phyloP scores from a whole-genome alignment of 2,888 invertebrate genomes.

The Drosophila monieri region DNA sequence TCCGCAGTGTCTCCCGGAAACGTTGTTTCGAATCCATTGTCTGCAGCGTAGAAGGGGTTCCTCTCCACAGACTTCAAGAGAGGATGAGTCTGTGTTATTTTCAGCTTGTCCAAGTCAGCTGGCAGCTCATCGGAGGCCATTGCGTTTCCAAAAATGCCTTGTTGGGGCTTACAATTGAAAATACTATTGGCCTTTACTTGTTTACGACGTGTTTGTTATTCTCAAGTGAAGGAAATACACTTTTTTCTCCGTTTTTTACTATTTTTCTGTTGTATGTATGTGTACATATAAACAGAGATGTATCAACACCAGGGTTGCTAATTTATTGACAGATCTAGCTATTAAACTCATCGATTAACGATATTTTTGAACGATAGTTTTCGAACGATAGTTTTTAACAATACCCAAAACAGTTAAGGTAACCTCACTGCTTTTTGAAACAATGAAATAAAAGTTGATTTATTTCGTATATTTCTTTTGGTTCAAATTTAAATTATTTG shows the following conservation, averaged over 20 bases:
- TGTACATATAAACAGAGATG: constrained; percentile 37
- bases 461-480: too few relatives aligned
- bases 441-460: too few relatives aligned
- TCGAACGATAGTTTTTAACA: too few relatives aligned
- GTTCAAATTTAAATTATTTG: too few relatives aligned
- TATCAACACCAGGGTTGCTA: constrained; percentile 9
- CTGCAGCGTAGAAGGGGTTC: constrained; percentile 76
- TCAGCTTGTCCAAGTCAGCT: constrained; percentile 85
- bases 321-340: background rate
- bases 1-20: constrained; percentile 13
- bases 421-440: too few relatives aligned
- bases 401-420: too few relatives aligned
- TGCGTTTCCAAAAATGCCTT: background rate
- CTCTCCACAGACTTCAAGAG: constrained; percentile 62
- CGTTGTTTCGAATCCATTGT: constrained; percentile 14
- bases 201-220: constrained; percentile 3
- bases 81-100: constrained; percentile 85
- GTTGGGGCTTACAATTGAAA: background rate
- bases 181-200: background rate
- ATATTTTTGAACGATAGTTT: too few relatives aligned
- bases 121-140: constrained; percentile 84
- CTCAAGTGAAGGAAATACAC: constrained; percentile 3
- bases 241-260: constrained; percentile 20
- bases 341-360: background rate
- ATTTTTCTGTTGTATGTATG: constrained; percentile 40